Base-by-base conservation (phyloP, 2,797 vertebrate species). In the Arremon brunneinucha region DNA sequence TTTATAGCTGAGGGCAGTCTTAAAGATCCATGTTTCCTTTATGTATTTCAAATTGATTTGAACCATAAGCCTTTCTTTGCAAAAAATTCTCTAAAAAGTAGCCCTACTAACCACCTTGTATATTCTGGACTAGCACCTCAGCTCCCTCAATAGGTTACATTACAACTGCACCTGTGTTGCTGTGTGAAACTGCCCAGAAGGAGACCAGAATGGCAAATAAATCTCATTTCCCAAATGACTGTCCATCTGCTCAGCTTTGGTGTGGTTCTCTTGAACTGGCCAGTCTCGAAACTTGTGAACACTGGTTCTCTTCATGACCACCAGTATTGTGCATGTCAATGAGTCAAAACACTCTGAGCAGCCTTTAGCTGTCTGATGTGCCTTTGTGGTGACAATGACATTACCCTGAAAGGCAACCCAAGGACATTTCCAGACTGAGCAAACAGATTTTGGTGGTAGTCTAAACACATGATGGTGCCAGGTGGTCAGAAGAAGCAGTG, bases 21-120 rank as follows among this genome's bases (percentile, higher is more conserved):
- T 79, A 92, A 55, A 90, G 71, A 79, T 83, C 34, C 55, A 18
- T 19, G 24, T 46, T 82, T 92, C 49, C 75, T 90, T 82, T 74
- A 95, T 49, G 63, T 57, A 74, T 89, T 93, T 95, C 67, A 64
- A 77, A 93, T 60, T 46, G 70, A 50, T 83, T 87, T 83, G 86
- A 87, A 77, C 24, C 52, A 53, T 32, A 89, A 91, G 74, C 39
- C 24, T 44, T 83, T 76, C 53, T 87, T 79, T 79, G 68, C 32
- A 77, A 90, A 62, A 11, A 85, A 68, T 71, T 71, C 49, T 90
- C 83, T 34, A 37, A 50, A 60, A 90, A 83, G 64, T 34, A 85
- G 85, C 62, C 26, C 26, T 87, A 22, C 34, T 56, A 46, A 91
- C 68, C 6, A 7, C 21, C 41, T 53, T 46, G 14, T 53, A 30